These are phyloP conservation scores for Leptodactylus fallax DNA, from an alignment of 2,797 vertebrate species.

Conservation along the genomic window DNA sequence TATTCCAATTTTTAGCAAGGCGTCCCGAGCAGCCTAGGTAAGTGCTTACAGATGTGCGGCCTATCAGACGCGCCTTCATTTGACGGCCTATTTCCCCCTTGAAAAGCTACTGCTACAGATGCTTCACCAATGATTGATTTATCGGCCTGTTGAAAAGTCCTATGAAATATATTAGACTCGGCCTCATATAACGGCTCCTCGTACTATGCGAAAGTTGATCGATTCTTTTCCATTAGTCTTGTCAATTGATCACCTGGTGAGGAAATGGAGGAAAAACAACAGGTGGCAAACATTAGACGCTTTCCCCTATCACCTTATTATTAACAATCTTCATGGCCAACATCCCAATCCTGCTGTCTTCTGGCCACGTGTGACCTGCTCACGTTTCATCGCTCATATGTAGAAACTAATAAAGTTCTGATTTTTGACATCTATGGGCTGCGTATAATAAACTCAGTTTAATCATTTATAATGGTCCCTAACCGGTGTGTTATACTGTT, in stretches of 20 bases:
- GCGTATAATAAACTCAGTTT: neutral
- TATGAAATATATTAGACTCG: neutral
- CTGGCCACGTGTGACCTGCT: neutral
- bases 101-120: constrained; percentile 38
- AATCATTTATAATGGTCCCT: neutral
- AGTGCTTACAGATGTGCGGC: constrained; percentile 34
- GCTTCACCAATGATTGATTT: constrained; percentile 25
- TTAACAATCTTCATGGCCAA: constrained; percentile 2
- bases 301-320: constrained; percentile 7
- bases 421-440: neutral
- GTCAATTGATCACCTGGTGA: constrained; percentile 19
- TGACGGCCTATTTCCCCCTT: neutral
- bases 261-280: neutral
- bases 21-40: constrained; percentile 1
- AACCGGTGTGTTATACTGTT: neutral
- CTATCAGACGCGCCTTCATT: constrained; percentile 19
- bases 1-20: constrained; percentile 35
- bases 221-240: neutral
- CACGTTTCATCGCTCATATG: neutral
- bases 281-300: constrained; percentile 9
- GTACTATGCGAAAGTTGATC: neutral
- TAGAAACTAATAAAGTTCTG: constrained; percentile 20
- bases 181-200: neutral
- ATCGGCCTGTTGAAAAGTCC: neutral
- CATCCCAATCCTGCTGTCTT: neutral